Base-by-base conservation (phyloP, 2,888 invertebrate genomes). In the Stramonita haemastoma region DNA sequence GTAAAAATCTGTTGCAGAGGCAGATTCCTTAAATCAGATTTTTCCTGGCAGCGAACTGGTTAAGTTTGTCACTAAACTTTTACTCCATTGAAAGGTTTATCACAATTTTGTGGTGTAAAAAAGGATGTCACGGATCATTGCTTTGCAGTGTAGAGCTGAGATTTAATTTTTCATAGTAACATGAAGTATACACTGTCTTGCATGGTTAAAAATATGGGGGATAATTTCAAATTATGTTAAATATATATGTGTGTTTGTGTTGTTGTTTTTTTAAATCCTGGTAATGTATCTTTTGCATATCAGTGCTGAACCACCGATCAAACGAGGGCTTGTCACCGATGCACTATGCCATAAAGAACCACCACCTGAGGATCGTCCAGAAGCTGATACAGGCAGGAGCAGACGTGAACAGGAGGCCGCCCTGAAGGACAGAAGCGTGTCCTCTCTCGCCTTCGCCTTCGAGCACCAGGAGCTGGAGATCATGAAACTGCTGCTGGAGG, bases 361-460 rank as follows among this genome's bases (percentile, higher is more conserved):
- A 90, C 22, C 92, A 91, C 90, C 97, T 97, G 90, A 97, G 97
- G 90, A 97, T 98, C 87, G 97, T 98, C 0, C 97, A 98, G 26
- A 96, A 97, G 0, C 96, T 99, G 87, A 96, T 98, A 92, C 97
- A 97, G 88, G 97, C 98, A 88, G 98, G 98, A 0, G 98, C 99
- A 0, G 97, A 98, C 96, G 97, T 99, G 0, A 98, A 98, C 96
- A 98, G 90, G 94, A 95, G 15, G 96, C 97, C 6, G 97, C 97
- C 13, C 97, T 92, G 0, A 91, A 92, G 26, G 93, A 93, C 60
- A 90, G 90, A 26, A 91, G 91, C 81, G 86, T 91, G 77, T 93
- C 94, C 0, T 92, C 94, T 0, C 96, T 98, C 73, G 97, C 97
- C 79, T 97, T 97, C 95, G 98, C 98, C 26, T 97, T 97, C 92